phyloP scores from a whole-genome alignment of 1,140 invertebrate genomes.

The Chionoecetes opilio region DNA sequence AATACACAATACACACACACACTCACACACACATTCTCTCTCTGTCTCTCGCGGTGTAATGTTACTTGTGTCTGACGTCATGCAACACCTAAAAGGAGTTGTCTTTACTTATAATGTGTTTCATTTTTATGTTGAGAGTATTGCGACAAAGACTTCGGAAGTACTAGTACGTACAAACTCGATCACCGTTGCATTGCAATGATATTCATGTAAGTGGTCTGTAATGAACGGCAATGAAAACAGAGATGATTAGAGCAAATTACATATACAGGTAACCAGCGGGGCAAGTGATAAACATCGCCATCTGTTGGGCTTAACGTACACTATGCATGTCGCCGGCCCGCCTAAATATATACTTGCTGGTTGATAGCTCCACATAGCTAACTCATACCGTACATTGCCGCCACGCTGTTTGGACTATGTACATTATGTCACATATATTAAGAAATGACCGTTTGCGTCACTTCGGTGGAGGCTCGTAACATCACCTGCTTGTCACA shows the following conservation, averaged over 20 bases:
- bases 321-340: not conserved
- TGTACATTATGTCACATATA: not conserved
- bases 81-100: not conserved
- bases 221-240: too few species aligned
- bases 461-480: not conserved
- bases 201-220: too few species aligned
- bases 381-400: conserved; percentile 15
- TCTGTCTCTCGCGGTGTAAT: not conserved
- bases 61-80: conserved; percentile 16
- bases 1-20: not conserved
- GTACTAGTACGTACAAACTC: too few species aligned
- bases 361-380: not conserved
- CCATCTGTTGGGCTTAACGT: not conserved
- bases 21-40: not conserved
- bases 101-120: too few species aligned
- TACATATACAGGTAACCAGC: not conserved
- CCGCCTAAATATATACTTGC: not conserved
- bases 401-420: not conserved
- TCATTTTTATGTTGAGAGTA: too few species aligned
- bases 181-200: too few species aligned
- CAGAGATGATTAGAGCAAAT: not conserved
- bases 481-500: not conserved
- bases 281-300: not conserved
- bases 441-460: not conserved
- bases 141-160: too few species aligned